A percentile compares a stretch with the other conserved stretches of the same genome.
phyloP scores from a whole-genome alignment of 1,140 invertebrate species.

The Magallana ariakensis region DNA sequence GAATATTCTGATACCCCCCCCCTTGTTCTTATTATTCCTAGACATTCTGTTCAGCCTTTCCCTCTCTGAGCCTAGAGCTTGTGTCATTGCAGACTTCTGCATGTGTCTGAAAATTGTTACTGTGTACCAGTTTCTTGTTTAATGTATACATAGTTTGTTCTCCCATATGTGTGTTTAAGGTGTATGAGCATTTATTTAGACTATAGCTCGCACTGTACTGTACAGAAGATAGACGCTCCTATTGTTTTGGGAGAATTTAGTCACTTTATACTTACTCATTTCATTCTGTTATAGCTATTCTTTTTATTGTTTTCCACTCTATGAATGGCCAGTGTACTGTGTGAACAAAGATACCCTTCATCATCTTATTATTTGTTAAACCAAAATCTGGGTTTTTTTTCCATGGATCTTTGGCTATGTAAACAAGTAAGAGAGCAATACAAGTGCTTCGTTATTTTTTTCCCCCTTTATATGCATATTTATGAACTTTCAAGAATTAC shows the following conservation, averaged over 20 bases:
- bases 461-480: neutral
- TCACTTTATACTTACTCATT: neutral
- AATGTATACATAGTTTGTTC: neutral
- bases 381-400: neutral
- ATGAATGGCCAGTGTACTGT: slow-evolving; percentile 17
- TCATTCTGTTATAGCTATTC: neutral
- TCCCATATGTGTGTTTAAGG: neutral
- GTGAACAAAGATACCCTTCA: neutral
- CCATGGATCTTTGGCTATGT: neutral
- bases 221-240: neutral
- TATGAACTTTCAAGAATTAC: neutral
- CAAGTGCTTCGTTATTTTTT: neutral
- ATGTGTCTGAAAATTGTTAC: neutral
- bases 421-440: neutral
- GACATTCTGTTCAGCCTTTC: neutral
- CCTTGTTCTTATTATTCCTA: neutral
- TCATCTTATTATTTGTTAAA: neutral
- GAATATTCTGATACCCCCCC: neutral
- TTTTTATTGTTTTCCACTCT: neutral
- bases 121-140: neutral
- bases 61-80: neutral
- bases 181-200: slow-evolving; percentile 6
- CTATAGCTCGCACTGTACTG: neutral
- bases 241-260: neutral
- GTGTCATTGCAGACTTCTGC: neutral